Base-by-base conservation (phyloP, 2,888 invertebrate genomes). In the Clunio marinus region DNA sequence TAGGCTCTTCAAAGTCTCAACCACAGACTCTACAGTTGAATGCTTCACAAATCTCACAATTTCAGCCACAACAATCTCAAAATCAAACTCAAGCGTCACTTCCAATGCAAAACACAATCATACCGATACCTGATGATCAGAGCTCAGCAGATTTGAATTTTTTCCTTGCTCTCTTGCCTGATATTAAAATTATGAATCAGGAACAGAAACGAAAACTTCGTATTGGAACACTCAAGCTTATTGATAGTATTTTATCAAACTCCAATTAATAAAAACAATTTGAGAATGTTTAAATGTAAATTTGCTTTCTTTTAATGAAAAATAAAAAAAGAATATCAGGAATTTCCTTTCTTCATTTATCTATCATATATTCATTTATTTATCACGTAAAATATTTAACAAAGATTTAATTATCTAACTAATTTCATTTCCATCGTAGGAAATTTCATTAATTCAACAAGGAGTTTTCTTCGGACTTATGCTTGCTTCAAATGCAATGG, bases 161-260 rank as follows among this genome's bases (percentile, higher is more conserved):
- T 74, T 82, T 83, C 60, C 79, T 78, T 71, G 82, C 83, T 74
- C 78, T 83, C 62, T 71, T 83, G 41, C 82, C 83, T 8, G 83
- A 83, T 72, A 80, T 83, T 60, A 78, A 77, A 28, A 74, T 76
- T 20, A 77, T 83, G 71, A 80, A 79, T n/a, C 76, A 78, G 2
- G 77, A 79, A 68, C 83, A 83, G 70, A 83, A 82, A 69, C 76
- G 83, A 10, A 81, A 80, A 73, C 77, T 83, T 1, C 82, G 82
- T 76, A 82, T 82, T 71, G 81, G 81, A 5, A 77, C 83, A 68
- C 74, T 83, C 22, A 76, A 80, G 71, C 72, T 82, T 22, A 82
- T 83, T 62, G 81, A 82, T 72, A 80, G 82, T 69, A 77, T 78
- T 3, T 73, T 76, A 3, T 73, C 51, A 7, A 51, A 51, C 22